Percentiles rank a stretch among this genome's conserved stretches.
These are phyloP conservation scores for Parotocinclus haroldoi DNA, from an alignment of 2,797 vertebrate genomes.

Conservation along the genomic window DNA sequence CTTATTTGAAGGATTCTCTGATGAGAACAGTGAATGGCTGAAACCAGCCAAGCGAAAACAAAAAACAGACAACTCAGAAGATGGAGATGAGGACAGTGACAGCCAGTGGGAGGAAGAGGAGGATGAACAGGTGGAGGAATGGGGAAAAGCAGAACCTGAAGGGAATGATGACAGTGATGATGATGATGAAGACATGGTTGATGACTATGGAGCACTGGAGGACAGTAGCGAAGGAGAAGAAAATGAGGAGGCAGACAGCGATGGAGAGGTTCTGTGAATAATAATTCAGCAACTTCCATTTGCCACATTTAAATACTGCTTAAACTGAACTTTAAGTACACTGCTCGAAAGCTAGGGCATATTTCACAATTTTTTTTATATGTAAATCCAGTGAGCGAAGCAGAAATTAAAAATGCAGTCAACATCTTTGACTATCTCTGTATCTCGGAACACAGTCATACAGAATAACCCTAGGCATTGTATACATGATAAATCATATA, in stretches of 20 bases:
- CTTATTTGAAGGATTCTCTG: constrained; percentile 67
- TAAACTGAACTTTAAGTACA: too few relatives aligned
- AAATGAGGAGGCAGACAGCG: constrained; percentile 66
- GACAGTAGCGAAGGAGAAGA: constrained; percentile 68
- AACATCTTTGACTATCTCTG: too few relatives aligned
- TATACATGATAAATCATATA: too few relatives aligned
- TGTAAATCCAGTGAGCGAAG: too few relatives aligned
- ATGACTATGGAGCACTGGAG: constrained; percentile 71
- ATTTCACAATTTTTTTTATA: too few relatives aligned
- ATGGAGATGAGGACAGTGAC: constrained; percentile 54
- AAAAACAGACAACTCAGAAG: constrained; percentile 57
- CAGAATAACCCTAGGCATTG: too few relatives aligned
- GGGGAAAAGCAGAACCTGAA: constrained; percentile 48
- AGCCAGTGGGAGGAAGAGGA: constrained; percentile 50
- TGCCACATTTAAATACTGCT: too few relatives aligned
- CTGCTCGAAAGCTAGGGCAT: too few relatives aligned
- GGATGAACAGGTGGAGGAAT: constrained; percentile 21
- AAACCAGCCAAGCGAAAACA: constrained; percentile 72
- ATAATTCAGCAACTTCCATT: too few relatives aligned
- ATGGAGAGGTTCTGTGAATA: constrained; percentile 66
- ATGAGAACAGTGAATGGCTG: constrained; percentile 78
- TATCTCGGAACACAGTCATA: too few relatives aligned
- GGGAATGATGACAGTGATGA: constrained; percentile 43
- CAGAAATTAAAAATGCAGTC: too few relatives aligned
- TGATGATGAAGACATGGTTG: constrained; percentile 67